Percentiles rank a stretch among this genome's conserved stretches.
These are phyloP conservation scores for Acromyrmex heyeri DNA, from an alignment of 1,140 invertebrate genomes.

Conservation along the genomic window DNA sequence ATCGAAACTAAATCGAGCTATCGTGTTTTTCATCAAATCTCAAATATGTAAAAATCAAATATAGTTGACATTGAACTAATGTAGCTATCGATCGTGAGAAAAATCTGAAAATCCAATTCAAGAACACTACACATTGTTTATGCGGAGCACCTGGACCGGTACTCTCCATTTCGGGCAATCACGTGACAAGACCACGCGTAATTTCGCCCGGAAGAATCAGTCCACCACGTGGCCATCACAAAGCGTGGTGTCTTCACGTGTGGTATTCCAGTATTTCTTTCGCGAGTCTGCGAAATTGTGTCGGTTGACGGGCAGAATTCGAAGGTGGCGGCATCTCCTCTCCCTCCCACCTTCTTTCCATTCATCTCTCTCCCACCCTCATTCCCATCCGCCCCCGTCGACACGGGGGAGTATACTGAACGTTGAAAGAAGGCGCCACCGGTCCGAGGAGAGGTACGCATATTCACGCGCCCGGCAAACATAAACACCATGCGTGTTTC, in stretches of 20 bases:
- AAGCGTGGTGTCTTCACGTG: slow-evolving; percentile 31
- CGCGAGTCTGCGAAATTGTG: slow-evolving; percentile 12
- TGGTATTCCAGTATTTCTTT: slow-evolving; percentile 46
- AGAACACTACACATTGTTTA: slow-evolving; percentile 7
- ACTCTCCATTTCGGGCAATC: slow-evolving; percentile 18
- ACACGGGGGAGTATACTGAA: slow-evolving; percentile 38
- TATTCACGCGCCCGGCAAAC: slow-evolving; percentile 75
- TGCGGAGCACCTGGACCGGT: background rate
- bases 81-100: background rate
- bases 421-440: slow-evolving; percentile 76
- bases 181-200: slow-evolving; percentile 29
- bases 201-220: slow-evolving; percentile 10
- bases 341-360: slow-evolving; percentile 40
- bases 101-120: background rate
- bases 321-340: slow-evolving; percentile 56
- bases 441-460: slow-evolving; percentile 74
- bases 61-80: background rate
- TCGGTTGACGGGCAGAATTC: slow-evolving; percentile 57
- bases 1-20: background rate
- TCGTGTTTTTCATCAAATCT: background rate
- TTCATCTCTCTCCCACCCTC: slow-evolving; percentile 62
- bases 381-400: slow-evolving; percentile 27
- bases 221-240: slow-evolving; percentile 47
- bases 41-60: background rate
- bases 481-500: slow-evolving; percentile 71